Evolutionary conservation across 2,888 invertebrate species (phyloP).

Genomic region (Thelaira solivaga): DNA sequence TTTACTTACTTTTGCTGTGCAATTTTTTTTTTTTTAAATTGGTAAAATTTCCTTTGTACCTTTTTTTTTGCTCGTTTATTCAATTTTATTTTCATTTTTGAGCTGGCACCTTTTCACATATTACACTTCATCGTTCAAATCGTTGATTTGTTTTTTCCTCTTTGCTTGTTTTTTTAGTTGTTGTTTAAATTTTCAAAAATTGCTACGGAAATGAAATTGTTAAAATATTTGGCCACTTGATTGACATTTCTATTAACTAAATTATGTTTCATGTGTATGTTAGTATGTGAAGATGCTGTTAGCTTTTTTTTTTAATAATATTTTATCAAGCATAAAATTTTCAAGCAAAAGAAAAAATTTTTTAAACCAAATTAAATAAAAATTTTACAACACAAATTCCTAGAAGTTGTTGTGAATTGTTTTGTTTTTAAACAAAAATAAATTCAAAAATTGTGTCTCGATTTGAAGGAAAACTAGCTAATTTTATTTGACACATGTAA

Average conservation of each 20-base stretch:
- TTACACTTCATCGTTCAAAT: constrained; percentile 31
- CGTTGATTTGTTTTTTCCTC: background rate
- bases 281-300: too few species aligned
- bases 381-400: too few species aligned
- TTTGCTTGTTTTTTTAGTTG: background rate
- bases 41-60: background rate
- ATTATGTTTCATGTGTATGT: constrained; percentile 44
- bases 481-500: too few species aligned
- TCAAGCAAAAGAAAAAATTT: too few species aligned
- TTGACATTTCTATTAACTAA: constrained; percentile 64
- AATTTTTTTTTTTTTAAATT: background rate
- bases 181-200: constrained; percentile 21
- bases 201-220: constrained; percentile 55
- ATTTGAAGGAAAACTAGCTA: too few species aligned
- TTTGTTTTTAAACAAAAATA: too few species aligned
- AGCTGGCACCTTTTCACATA: constrained; percentile 21
- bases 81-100: constrained; percentile 34
- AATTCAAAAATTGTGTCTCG: too few species aligned
- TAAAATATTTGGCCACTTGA: constrained; percentile 64
- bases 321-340: too few species aligned
- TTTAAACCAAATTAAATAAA: too few species aligned
- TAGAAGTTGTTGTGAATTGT: too few species aligned
- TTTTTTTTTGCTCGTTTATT: constrained; percentile 4
- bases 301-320: too few species aligned
- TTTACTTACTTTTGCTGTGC: constrained; percentile 1